Base-by-base conservation (phyloP, 2,113 vertebrate genomes). In the Actinemys pallida region DNA sequence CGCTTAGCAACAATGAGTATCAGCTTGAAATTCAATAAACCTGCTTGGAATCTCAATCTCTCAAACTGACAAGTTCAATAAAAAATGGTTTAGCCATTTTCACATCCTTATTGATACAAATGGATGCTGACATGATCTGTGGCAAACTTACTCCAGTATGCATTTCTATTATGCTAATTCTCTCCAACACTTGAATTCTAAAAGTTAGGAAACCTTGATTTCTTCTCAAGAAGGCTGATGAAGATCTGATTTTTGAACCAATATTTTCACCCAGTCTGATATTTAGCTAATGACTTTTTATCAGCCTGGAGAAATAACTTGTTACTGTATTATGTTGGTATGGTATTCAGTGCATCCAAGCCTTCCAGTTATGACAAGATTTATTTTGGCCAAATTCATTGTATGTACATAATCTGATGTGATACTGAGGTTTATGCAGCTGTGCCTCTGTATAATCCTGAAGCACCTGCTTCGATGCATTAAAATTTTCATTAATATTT, bases 61-160 rank as follows among this genome's bases (percentile, higher is more conserved):
- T 84, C 79, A 88, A 84, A 82, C 84, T 87, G 88, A 84, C 88
- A 83, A 93, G 65, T 93, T 47, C 96, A 94, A 96, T 96, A 96
- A 97, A 97, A 97, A 97, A 22, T 0, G 54, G 92, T 95, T 97
- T 96, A 97, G 90, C 90, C n/a, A 29, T 95, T 95, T 83, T 91
- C 93, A 54, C 75, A 69, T 31, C 65, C 75, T 90, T 90, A 81
- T 24, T 95, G 91, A 94, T 93, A 93, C 13, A 92, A 95, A 96
- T 8, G 27, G 82, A 14, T 29, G 90, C 92, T 91, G 92, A 95
- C 92, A 84, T 27, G 83, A 94, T 69, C 86, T 91, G 92, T 89
- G 91, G 90, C 92, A 89, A 97, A 95, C 0, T 4, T 49, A 93
- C 27, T 24, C 47, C 50, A 27, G 81, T 3, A 1, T 57, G 56